A percentile compares a stretch with the other conserved stretches of the same genome.
Evolutionary conservation across 2,797 vertebrate species (phyloP).

Genomic region (Xiphorhynchus erythropygius): DNA sequence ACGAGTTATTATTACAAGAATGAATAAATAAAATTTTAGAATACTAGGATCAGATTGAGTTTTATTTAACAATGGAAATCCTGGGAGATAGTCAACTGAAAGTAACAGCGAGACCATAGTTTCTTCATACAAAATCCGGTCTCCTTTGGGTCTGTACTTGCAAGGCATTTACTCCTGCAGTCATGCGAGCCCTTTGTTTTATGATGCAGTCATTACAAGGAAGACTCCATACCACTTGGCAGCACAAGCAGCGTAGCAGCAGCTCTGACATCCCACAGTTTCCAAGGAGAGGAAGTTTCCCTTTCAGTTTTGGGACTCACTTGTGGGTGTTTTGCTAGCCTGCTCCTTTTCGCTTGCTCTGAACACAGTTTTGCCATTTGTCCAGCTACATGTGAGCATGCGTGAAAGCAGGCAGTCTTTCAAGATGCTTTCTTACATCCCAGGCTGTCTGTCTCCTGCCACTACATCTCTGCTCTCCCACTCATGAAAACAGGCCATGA

Average conservation of each 20-base stretch:
- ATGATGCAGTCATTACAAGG: not conserved
- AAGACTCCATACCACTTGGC: not conserved
- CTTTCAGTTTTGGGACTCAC: not conserved
- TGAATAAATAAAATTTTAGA: not conserved
- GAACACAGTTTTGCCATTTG: not conserved
- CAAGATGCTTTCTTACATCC: accelerated
- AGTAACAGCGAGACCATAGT: not conserved
- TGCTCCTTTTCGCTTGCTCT: not conserved
- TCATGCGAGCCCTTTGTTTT: not conserved
- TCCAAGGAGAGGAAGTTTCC: not conserved
- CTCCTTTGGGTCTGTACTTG: not conserved
- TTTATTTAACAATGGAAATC: not conserved
- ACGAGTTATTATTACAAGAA: not conserved
- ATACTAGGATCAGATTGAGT: not conserved
- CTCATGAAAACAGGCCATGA: accelerated
- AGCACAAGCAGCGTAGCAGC: not conserved
- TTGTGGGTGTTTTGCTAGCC: accelerated
- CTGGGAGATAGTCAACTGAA: not conserved
- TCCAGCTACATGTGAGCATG: not conserved
- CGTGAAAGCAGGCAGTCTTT: not conserved
- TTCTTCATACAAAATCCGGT: not conserved
- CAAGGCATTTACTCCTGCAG: not conserved
- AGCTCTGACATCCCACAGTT: not conserved
- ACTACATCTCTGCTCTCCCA: not conserved
- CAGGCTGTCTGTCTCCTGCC: not conserved